phyloP scores from a whole-genome alignment of 2,113 vertebrate species.

The Isurus oxyrinchus region DNA sequence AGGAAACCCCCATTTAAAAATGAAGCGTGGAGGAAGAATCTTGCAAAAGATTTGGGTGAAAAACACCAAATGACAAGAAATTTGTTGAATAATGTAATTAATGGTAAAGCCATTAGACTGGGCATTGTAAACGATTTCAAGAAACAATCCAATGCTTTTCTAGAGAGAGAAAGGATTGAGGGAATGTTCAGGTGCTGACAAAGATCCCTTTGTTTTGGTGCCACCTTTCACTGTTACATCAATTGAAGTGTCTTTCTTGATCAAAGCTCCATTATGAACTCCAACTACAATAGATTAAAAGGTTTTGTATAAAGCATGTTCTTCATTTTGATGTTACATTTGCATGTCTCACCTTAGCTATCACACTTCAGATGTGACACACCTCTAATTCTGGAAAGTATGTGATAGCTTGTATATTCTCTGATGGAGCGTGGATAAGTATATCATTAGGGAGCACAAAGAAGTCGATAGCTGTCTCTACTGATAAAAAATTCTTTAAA shows the following conservation, averaged over 20 bases:
- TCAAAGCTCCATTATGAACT: background rate
- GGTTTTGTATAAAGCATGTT: too few species aligned
- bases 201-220: background rate
- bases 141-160: background rate
- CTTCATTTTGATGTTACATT: background rate
- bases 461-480: background rate
- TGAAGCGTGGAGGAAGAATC: background rate
- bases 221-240: background rate
- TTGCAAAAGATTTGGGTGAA: background rate
- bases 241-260: background rate
- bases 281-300: background rate
- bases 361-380: background rate
- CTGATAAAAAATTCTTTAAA: background rate
- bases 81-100: background rate
- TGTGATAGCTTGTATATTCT: background rate
- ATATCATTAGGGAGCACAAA: background rate
- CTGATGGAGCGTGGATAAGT: background rate
- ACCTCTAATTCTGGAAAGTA: background rate
- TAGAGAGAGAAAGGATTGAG: background rate
- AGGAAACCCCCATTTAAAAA: background rate
- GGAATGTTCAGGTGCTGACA: background rate
- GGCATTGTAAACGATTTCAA: background rate
- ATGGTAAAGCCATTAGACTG: background rate
- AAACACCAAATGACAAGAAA: background rate
- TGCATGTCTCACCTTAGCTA: background rate